These are phyloP conservation scores for Stratiolaelaps scimitus DNA, from an alignment of 1,140 invertebrate genomes.

Conservation along the genomic window DNA sequence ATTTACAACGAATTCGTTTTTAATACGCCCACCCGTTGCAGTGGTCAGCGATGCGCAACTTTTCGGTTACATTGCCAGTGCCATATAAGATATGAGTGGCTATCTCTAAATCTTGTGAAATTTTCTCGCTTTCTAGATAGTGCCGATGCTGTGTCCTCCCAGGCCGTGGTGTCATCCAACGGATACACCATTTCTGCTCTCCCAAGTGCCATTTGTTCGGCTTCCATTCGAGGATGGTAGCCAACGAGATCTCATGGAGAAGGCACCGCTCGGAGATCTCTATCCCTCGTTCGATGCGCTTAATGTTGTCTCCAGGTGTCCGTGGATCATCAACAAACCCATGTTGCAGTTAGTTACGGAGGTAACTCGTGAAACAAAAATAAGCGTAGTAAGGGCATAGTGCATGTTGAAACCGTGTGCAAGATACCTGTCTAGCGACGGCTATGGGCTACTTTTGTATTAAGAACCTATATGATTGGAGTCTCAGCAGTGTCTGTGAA, in stretches of 20 bases:
- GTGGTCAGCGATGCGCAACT: too few species aligned
- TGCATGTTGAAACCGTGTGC: too few species aligned
- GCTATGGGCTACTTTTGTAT: too few species aligned
- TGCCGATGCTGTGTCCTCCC: constrained; percentile 46
- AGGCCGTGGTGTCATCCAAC: not conserved
- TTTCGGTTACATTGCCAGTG: too few species aligned
- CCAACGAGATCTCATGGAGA: constrained; percentile 51
- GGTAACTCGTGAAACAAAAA: too few species aligned
- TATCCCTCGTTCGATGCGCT: constrained; percentile 75
- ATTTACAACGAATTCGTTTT: too few species aligned
- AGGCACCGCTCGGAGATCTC: constrained; percentile 49
- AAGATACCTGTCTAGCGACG: too few species aligned
- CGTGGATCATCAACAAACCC: constrained; percentile 75
- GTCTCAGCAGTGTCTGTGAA: too few species aligned
- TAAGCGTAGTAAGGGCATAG: too few species aligned
- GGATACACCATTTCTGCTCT: constrained; percentile 24
- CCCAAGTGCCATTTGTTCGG: constrained; percentile 39
- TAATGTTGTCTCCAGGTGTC: constrained; percentile 72
- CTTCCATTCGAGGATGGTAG: constrained; percentile 46
- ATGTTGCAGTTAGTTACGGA: constrained; percentile 41
- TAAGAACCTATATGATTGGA: too few species aligned
- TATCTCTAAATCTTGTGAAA: constrained; percentile 57
- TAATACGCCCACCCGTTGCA: too few species aligned
- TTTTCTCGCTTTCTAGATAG: constrained; percentile 61
- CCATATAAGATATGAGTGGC: too few species aligned